These are phyloP conservation scores for Drosophila helvetica DNA, from an alignment of 2,888 invertebrate species.

Conservation along the genomic window DNA sequence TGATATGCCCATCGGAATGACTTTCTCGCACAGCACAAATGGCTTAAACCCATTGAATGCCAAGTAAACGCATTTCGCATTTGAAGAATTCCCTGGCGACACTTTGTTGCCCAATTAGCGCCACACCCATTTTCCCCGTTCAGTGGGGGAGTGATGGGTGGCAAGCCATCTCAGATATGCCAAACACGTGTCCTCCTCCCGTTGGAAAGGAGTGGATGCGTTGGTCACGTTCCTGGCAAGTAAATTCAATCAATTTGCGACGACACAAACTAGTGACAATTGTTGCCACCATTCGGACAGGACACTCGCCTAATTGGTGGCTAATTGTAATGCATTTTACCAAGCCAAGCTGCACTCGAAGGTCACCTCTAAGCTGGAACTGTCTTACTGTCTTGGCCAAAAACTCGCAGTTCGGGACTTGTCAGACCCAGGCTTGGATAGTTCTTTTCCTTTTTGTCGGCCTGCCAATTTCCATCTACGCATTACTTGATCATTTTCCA, in stretches of 20 bases:
- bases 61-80: neutral
- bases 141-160: too few species aligned
- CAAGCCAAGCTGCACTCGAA: conserved; percentile 29
- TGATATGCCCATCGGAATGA: too few species aligned
- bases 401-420: conserved; percentile 28
- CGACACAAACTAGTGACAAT: conserved; percentile 53
- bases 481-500: conserved; percentile 75
- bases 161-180: conserved; percentile 34
- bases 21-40: too few species aligned
- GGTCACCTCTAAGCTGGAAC: conserved; percentile 49
- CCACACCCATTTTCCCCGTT: neutral
- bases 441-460: neutral
- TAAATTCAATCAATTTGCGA: conserved; percentile 73
- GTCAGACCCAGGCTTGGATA: conserved; percentile 47
- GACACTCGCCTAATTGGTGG: conserved; percentile 58
- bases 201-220: conserved; percentile 36
- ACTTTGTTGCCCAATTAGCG: conserved; percentile 35
- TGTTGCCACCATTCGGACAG: conserved; percentile 63
- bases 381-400: neutral
- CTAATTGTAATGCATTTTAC: conserved; percentile 75
- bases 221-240: conserved; percentile 67
- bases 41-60: neutral
- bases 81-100: conserved; percentile 4
- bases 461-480: conserved; percentile 69
- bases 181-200: conserved; percentile 40